Evolutionary conservation across 2,113 vertebrate genomes (phyloP), one percentile per base, ranked within the genome.

Genomic region (Mohoua ochrocephala): DNA sequence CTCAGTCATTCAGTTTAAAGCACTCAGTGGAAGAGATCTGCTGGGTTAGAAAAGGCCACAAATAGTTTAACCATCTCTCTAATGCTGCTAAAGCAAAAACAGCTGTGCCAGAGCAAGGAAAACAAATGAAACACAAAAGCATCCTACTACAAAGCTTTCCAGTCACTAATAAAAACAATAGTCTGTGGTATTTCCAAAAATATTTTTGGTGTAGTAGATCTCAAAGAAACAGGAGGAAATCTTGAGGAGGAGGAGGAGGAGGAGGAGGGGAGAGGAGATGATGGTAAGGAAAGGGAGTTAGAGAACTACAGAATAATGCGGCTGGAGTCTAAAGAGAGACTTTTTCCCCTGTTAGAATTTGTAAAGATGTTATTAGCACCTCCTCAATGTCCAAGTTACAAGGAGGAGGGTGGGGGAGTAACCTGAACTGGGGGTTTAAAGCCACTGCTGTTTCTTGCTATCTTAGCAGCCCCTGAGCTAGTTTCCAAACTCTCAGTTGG

Each of bases 91-190:
- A 98, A 98, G 96, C 96, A 98, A 97, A 98, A 98, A 33, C 98
- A 98, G 97, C 97, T 98, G 98, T 97, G 88, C 84, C 94, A 97
- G 84, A 96, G 97, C 95, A 97, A 98, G 96, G 96, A 98, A 98
- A 98, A 98, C 97, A 98, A 97, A 98, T 98, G 97, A 96, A 97
- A 96, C 95, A 97, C 91, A 94, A 96, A 97, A 97, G 95, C 95
- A 88, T 97, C 95, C 95, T 95, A 98, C 97, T 98, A 98, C 97
- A 98, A 97, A 98, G 98, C 97, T 94, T 95, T 97, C 90, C 96
- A 96, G 96, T 97, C 93, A 96, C 97, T 98, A 98, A 98, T 97
- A 98, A 98, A 98, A 98, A 98, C 97, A 98, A 97, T 97, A 95
- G 95, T 94, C 93, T 97, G 96, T 97, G 97, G 97, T 63, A 89